phyloP scores from a whole-genome alignment of 2,888 invertebrate species.

The Hemistola chrysoprasaria region DNA sequence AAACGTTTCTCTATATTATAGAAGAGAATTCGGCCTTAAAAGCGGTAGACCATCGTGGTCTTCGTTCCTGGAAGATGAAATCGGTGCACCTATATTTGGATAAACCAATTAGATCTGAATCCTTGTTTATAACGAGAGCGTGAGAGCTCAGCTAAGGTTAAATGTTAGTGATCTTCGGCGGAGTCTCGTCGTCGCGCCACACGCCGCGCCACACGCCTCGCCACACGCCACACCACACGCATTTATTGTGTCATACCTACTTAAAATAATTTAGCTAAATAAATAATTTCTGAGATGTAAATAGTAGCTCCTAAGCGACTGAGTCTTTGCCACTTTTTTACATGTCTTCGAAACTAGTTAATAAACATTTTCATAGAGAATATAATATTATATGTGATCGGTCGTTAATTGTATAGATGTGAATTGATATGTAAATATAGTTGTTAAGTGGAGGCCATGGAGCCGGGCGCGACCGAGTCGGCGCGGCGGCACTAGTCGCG shows the following conservation, averaged over 20 bases:
- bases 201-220: conserved; percentile 1
- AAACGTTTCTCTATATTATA: no score
- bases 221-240: neutral
- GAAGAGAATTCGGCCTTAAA: no score
- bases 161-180: no score
- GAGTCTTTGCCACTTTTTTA: conserved; percentile 80
- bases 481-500: conserved; percentile 7
- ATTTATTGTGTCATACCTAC: no score
- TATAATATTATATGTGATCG: conserved; percentile 51
- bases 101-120: no score
- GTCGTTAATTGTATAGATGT: conserved; percentile 56
- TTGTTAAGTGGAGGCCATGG: conserved; percentile 61
- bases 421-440: conserved; percentile 65
- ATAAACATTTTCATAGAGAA: conserved; percentile 43
- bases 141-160: no score
- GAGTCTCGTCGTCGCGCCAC: neutral
- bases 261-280: conserved; percentile 23
- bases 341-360: conserved; percentile 67
- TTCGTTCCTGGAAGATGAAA: no score
- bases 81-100: no score
- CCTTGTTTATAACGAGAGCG: no score
- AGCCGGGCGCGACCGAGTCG: conserved; percentile 12
- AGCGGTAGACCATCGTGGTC: no score
- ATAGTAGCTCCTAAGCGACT: conserved; percentile 74
- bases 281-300: conserved; percentile 63